Base-by-base conservation (phyloP, 2,888 invertebrate species). In the Sminthurides aquaticus region DNA sequence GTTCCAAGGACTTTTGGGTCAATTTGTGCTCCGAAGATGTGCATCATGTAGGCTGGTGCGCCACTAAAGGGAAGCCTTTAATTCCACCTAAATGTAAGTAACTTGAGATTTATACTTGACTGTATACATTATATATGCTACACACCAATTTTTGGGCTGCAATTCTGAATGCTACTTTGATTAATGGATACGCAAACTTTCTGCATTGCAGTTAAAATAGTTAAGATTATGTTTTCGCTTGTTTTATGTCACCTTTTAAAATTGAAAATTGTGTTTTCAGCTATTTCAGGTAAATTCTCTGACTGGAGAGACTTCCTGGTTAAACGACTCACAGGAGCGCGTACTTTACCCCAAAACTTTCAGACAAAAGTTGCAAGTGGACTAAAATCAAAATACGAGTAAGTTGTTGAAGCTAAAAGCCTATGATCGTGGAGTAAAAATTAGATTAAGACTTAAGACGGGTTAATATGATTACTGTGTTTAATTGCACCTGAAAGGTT, bases 31-130 rank as follows among this genome's bases (percentile, higher is more conserved):
- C 91, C 67, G 88, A 91, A 24, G 89, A 91, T 77, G 91, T 98
- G n/a, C 94, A 96, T 80, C 92, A 94, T 20, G 95, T 98, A 2
- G 97, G 97, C 3, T 98, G 97, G 96, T 96, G 96, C 81, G 96
- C 96, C 2, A 91, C 92, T 0, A 85, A 94, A 67, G 94, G 94
- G 29, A 94, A 95, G 78, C 95, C 95, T 1, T 82, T 97, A 8
- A 95, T 96, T 78, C 96, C 97, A 22, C 97, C 97, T 15, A 87
- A 87, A 78, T 89, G 85, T 85, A 78, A 80, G 81, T 59, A 27
- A 65, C 55, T 11, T 11, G 11, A 22, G 20, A 8, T 20, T 54
- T 20, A 54, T 20, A 18, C 43, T 43, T n/a, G n/a, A n/a, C n/a
- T n/a, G n/a, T n/a, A n/a, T n/a, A n/a, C n/a, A n/a, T n/a, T n/a